A percentile compares a stretch with the other conserved stretches of the same genome.
These are phyloP conservation scores for Hyperoplus lanceolatus DNA, from an alignment of 2,797 vertebrate genomes.

Conservation along the genomic window DNA sequence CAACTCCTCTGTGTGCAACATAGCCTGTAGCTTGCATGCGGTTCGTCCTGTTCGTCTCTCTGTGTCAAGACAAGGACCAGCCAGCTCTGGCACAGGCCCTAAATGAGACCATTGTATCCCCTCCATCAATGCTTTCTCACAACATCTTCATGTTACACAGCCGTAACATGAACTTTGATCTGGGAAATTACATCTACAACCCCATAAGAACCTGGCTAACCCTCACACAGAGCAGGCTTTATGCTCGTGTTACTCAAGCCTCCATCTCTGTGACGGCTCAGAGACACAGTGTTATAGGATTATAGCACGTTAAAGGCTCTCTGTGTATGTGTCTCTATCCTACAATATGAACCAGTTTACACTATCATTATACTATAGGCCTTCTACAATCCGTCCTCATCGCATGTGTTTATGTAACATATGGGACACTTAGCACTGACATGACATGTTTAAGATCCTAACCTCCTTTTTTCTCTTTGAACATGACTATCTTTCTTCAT, in stretches of 20 bases:
- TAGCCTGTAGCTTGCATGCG: constrained; percentile 21
- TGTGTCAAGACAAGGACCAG: constrained; percentile 25
- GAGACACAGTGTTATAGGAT: constrained; percentile 36
- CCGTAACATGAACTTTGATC: constrained; percentile 71
- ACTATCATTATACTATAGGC: background rate
- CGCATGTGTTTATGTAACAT: background rate
- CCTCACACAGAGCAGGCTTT: constrained; percentile 70
- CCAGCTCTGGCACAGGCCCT: constrained; percentile 31
- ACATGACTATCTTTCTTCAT: background rate
- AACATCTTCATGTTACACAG: constrained; percentile 76
- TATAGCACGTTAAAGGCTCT: constrained; percentile 47
- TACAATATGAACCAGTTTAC: constrained; percentile 28
- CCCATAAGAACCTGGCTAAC: constrained; percentile 58
- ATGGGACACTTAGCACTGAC: background rate
- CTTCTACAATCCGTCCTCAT: background rate
- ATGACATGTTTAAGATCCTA: background rate
- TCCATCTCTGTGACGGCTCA: constrained; percentile 41
- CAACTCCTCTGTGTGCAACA: constrained; percentile 20
- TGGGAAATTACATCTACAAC: constrained; percentile 72
- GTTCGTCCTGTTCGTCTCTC: constrained; percentile 15
- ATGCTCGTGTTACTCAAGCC: constrained; percentile 66
- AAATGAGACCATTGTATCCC: constrained; percentile 72
- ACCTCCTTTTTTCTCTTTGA: no score
- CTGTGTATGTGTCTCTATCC: constrained; percentile 15
- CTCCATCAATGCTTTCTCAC: constrained; percentile 60